These are phyloP conservation scores for Molossus molossus DNA, from an alignment of 2,797 vertebrate genomes.

Conservation along the genomic window DNA sequence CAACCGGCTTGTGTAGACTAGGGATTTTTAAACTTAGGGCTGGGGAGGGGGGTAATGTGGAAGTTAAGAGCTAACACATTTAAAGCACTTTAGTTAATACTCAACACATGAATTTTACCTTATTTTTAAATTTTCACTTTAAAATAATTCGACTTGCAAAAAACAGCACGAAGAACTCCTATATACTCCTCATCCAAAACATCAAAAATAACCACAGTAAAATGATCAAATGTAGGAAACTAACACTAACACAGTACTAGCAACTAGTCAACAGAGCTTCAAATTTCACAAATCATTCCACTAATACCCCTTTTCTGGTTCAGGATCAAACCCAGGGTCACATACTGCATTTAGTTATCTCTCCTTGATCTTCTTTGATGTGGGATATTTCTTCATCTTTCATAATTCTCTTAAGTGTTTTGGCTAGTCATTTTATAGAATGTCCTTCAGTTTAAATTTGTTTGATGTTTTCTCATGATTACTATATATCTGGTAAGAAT, in stretches of 20 bases:
- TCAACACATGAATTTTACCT: neutral
- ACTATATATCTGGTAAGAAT: neutral
- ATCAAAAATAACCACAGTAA: slow-evolving; percentile 43
- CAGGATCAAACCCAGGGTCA: neutral
- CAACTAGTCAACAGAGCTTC: neutral
- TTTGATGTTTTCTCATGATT: slow-evolving; percentile 50
- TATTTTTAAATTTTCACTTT: slow-evolving; percentile 45
- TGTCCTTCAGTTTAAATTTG: slow-evolving; percentile 13
- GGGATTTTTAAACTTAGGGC: too few species aligned
- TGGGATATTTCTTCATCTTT: neutral
- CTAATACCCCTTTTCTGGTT: neutral
- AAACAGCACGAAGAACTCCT: slow-evolving; percentile 55
- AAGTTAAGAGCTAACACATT: too few species aligned
- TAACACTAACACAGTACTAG: slow-evolving; percentile 36
- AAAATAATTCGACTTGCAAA: slow-evolving; percentile 49
- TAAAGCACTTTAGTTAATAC: neutral
- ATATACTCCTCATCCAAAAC: neutral
- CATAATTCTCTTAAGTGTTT: neutral
- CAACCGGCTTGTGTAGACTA: too few species aligned
- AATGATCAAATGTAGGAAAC: slow-evolving; percentile 27
- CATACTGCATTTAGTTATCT: slow-evolving; percentile 25
- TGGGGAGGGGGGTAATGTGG: too few species aligned
- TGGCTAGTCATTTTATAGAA: slow-evolving; percentile 53
- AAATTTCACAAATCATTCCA: neutral
- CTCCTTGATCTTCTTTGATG: slow-evolving; percentile 14